Evolutionary conservation across 2,888 invertebrate genomes (phyloP), one percentile per base, ranked within the genome.

Genomic region (Microctonus brassicae): DNA sequence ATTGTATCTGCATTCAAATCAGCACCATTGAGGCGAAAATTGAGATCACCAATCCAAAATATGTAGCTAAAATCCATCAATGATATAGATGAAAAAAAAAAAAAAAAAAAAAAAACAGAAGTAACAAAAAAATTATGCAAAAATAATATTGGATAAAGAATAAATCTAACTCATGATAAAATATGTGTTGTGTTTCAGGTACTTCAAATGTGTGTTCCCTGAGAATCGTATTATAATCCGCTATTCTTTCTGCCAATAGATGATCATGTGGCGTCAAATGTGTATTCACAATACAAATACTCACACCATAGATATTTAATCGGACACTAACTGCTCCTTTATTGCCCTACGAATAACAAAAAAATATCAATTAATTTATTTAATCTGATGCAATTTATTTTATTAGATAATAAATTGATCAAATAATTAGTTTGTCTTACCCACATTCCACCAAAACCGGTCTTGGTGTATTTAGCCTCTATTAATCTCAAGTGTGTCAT

Each of bases 301-400:
- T 97, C 81, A 95, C 94, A 1, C 97, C 97, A 84, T 96, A 95
- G 36, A 97, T 90, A 81, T 94, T 94, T 82, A 98, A 91, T 71
- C 98, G 90, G 66, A 97, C 90, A 84, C 95, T 96, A 0, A 97
- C 95, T 3, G 95, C 97, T 22, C 98, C 98, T 90, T 98, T 98
- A 88, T 97, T 98, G 33, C 98, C 98, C 97, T 97, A 87, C n/a
- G n/a, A n/a, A n/a, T 29, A 90, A 33, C n/a, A 62, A 10, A 47
- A 17, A 20, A 17, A 36, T 26, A 2, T n/a, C 10, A 10, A 67
- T 39, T 39, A 17, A 9, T 52, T 61, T 2, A 52, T 60, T 63
- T 3, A 34, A 22, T 34, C 55, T 26, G 24, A 3, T 60, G 20
- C 5, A 17, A 34, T 22, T 47, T 42, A n/a, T 26, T 34, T 52